Conservation (phyloP, 2,797 vertebrate genomes). For the Siniperca scherzeri region DNA sequence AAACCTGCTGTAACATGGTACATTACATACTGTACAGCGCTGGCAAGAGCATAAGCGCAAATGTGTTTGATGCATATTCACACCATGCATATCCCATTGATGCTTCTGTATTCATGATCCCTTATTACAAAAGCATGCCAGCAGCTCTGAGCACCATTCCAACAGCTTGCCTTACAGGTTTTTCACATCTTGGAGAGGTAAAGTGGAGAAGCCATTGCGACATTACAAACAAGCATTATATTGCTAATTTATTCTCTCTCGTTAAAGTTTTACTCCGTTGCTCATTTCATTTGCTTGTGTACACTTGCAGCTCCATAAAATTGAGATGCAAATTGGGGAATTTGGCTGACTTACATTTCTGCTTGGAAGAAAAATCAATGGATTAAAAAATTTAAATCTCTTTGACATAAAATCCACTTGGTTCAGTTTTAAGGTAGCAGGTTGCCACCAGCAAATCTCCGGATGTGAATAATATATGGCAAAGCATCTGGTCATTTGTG, state of each 20-base stretch:
- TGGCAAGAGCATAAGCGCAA: constrained; percentile 47
- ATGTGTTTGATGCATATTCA: constrained; percentile 75
- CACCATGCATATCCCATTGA: constrained; percentile 66
- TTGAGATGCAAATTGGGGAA: constrained; percentile 51
- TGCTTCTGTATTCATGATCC: constrained; percentile 77
- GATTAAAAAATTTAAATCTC: constrained; percentile 11
- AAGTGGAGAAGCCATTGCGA: constrained; percentile 51
- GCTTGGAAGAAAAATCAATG: constrained; percentile 19
- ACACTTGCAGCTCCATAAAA: constrained; percentile 52
- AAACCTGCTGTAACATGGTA: constrained; percentile 45
- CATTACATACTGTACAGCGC: constrained; percentile 39
- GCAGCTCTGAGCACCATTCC: constrained; percentile 54
- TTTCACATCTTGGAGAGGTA: constrained; percentile 65
- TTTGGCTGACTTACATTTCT: constrained; percentile 40
- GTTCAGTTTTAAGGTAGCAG: constrained; percentile 35
- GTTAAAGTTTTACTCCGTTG: constrained; percentile 63
- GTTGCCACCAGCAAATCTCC: constrained; percentile 25
- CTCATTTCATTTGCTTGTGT: constrained; percentile 52
- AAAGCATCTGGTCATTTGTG: constrained; percentile 53
- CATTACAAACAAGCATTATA: constrained; percentile 55
- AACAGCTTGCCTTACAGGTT: constrained; percentile 66
- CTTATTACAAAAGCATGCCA: constrained; percentile 71
- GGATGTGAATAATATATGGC: constrained; percentile 59
- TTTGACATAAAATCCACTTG: constrained; percentile 26
- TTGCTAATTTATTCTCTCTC: constrained; percentile 66